Evolutionary conservation across 92 coral and sea anemone genomes (phyloP), one percentile per base, ranked within the genome.

Genomic region (Umimayanthus chanpuru): DNA sequence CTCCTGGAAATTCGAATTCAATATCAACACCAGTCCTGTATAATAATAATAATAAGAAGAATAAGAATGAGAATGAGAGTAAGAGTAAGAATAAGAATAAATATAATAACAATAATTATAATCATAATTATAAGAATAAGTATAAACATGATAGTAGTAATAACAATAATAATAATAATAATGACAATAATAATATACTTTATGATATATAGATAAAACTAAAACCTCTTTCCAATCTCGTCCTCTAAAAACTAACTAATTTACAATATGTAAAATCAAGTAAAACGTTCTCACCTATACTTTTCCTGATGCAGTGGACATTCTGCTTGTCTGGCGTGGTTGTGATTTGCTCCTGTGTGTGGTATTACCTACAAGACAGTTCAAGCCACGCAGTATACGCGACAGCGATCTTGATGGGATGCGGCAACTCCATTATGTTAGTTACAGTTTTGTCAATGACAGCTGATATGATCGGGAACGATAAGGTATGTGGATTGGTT

Each of bases 381-480:
- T 83, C 78, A 28, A 83, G 87, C 64, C 77, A 83, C 23, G 87
- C 87, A 9, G 87, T 83, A 36, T 83, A 83, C 78, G 87, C 87
- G 47, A 83, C 77, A 83, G 87, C 87, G 28, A 83, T 83, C 61
- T 39, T 83, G 30, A 83, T 83, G 87, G 87, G 87, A 25, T 83
- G 87, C 77, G 87, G 87, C 15, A 83, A 83, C 87, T 83, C 87
- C 43, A 83, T 83, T 5, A 83, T 83, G 87, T 72, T 83, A 44
- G 87, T 83, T 29, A 83, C 87, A 44, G 87, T 61, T 36, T 43
- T 83, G 29, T 43, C 87, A 6, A 83, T 83, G 87, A 83, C 87
- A 25, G 87, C 87, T 32, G 87, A 83, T 36, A 68, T 83, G 87
- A 83, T 83, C 38, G 87, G 87, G n/a, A 43, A 83, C 15, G 87